Base-by-base conservation (phyloP, 1,140 invertebrate species). In the Caerostris extrusa region DNA sequence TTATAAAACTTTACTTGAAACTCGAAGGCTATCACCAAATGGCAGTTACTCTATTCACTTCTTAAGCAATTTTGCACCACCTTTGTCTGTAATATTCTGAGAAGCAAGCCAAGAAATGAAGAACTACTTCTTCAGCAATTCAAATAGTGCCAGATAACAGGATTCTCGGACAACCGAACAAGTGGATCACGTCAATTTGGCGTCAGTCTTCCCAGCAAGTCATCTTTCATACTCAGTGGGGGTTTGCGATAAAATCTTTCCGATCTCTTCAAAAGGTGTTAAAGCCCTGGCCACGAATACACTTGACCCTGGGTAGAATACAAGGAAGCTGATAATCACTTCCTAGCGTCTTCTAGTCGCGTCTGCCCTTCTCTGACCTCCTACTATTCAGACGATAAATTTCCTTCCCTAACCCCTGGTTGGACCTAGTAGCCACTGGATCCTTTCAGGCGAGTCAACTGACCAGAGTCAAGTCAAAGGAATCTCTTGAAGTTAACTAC, bases 301-400 rank as follows among this genome's bases (percentile, higher is more conserved):
- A 85, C 82, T 50, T 87, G 85, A 64, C 58, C 57, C 71, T 50
- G 34, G 71, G 71, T 64, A 50, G 85, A 87, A 87, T 50, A 87
- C 60, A 87, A 87, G 85, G 60, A 87, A 87, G 60, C 85, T 61
- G 60, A 87, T 87, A 87, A 87, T 87, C 57, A 64, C 58, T 61
- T 61, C 85, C 85, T 87, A 87, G 85, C 85, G 85, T 58, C 85
- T 60, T 14, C 58, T 60, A 57, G 85, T 87, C 85, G 57, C 85
- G 85, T 61, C 85, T 60, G 8, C 85, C 60, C 58, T 58, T 8
- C 7, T 87, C 50, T 50, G 57, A 87, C 57, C 85, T 64, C 85
- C 85, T 53, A 64, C 60, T 60, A 87, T 7, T 14, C 85, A 14
- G 3, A 56, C 19, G 17, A 87, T 58, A 57, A 12, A 7, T 7